Percentiles rank a stretch among this genome's conserved stretches.
phyloP scores from a whole-genome alignment of 1,140 invertebrate genomes.

The Trichomalopsis sarcophagae region DNA sequence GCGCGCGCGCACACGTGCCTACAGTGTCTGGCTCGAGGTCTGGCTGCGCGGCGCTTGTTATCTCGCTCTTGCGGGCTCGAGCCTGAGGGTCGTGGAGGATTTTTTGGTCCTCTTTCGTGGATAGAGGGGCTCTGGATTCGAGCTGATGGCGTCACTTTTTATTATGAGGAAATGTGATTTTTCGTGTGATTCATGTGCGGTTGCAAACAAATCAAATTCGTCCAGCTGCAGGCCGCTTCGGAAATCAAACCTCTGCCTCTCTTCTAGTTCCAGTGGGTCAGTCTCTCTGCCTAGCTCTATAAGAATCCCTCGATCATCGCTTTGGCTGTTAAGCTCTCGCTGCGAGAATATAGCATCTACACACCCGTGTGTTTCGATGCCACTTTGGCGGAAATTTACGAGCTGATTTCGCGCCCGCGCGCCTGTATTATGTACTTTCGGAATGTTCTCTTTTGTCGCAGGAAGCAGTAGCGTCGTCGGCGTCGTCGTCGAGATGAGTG shows the following conservation, averaged over 20 bases:
- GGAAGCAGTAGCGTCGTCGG: background rate
- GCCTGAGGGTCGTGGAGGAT: background rate
- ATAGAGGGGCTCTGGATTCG: background rate
- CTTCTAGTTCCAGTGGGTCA: background rate
- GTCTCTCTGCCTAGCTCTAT: background rate
- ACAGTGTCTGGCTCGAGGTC: background rate
- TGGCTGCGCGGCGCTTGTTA: background rate
- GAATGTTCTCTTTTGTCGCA: slow-evolving; percentile 31
- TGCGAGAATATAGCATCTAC: background rate
- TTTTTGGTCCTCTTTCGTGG: background rate
- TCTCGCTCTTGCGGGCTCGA: background rate
- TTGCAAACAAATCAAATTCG: too few species aligned
- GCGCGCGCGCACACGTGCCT: background rate
- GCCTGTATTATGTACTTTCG: slow-evolving; percentile 28
- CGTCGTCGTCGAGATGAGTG: slow-evolving; percentile 35
- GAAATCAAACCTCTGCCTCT: too few species aligned
- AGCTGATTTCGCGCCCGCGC: slow-evolving; percentile 19
- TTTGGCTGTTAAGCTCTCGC: slow-evolving; percentile 26
- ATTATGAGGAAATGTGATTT: background rate
- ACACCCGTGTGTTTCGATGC: slow-evolving; percentile 14
- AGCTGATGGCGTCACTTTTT: background rate
- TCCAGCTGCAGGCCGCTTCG: too few species aligned
- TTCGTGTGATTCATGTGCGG: background rate
- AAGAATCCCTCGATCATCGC: slow-evolving; percentile 18
- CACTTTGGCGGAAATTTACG: slow-evolving; percentile 39